Base-by-base conservation (phyloP, 2,888 invertebrate species). In the Lottia scabra region DNA sequence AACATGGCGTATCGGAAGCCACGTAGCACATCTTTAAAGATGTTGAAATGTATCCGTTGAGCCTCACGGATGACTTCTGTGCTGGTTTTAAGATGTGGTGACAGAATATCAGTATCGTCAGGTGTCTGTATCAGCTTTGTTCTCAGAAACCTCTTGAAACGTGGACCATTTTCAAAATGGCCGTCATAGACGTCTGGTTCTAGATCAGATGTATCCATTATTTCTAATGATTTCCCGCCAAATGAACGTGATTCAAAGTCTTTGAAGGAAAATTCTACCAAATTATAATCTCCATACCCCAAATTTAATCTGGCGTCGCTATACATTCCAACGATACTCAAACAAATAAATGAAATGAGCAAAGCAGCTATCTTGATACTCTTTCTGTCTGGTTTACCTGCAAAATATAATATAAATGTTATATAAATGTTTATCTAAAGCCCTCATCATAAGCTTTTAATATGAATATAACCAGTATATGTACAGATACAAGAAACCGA, bases 1-100 rank as follows among this genome's bases (percentile, higher is more conserved):
- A 77, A 45, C 65, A 79, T 72, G 16, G 71, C 71, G 66, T 71
- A 71, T 26, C 67, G 71, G 19, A 46, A 66, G 4, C 23, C 12
- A 10, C 71, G 62, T 13, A 75, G 46, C 19, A 73, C 16, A n/a
- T 65, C 63, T 23, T 15, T 48, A n/a, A 73, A 73, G 15, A 75
- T 23, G 23, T 63, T 64, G 15, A 70, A 66, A 30, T 70, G 69
- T n/a, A 75, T 48, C 26, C 75, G 27, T 45, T 73, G 66, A 8
- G 71, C 65, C 64, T 75, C 75, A n/a, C 38, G 19, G 44, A 75
- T 68, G 12, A 75, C 67, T 15, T 71, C 70, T 6, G 44, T 19
- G 30, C 26, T 63, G n/a, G 67, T 67, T n/a, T 62, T 62, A 16
- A 75, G 44, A 19, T 64, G 56, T 1, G 63, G 67, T 1, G 70